Base-by-base conservation (phyloP, 2,797 vertebrate genomes). In the Enteromius trimaculatus region DNA sequence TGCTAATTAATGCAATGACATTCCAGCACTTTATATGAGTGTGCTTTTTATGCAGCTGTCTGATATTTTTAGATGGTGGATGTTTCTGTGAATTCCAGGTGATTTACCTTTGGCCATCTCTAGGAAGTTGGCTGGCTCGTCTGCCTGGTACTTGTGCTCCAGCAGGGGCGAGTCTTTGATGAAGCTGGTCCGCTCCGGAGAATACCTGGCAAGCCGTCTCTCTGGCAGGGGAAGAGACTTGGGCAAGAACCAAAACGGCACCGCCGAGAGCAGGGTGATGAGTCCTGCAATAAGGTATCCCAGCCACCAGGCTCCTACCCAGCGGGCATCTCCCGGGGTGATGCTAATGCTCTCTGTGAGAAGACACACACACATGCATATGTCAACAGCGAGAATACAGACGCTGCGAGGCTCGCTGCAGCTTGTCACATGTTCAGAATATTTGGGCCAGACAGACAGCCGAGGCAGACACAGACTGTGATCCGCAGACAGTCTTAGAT, bases 261-360 rank as follows among this genome's bases (percentile, higher is more conserved):
- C 88, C 1, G 96, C 92, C 0, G 97, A 96, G 65, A 96, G 86
- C 42, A 97, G 53, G 0, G 96, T 97, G 81, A 99, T 85, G 31
- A 84, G 37, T 0, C 97, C 97, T 2, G 97, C 95, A 39, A 99
- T 94, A 47, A 99, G 91, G 90, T 98, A 99, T 6, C 98, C 97
- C 72, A 99, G 92, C 98, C 97, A 99, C 98, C 97, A 99, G 0
- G 98, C 97, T 2, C 98, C 98, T 0, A 99, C 97, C 98, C 98
- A 99, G 86, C 95, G 96, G 17, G 92, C 92, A 1, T 99, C 98
- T 71, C 93, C 93, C 1, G 95, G 95, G 44, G 94, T 96, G 60
- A 99, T 96, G 0, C 92, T 91, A 77, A 98, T 34, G 0, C 90
- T 94, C 31, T 96, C 97, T 98, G 90, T 1, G 86, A 71, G 84